Evolutionary conservation across 2,797 vertebrate species (phyloP), one percentile per base, ranked within the genome.

Genomic region (Gymnopithys bicolor): DNA sequence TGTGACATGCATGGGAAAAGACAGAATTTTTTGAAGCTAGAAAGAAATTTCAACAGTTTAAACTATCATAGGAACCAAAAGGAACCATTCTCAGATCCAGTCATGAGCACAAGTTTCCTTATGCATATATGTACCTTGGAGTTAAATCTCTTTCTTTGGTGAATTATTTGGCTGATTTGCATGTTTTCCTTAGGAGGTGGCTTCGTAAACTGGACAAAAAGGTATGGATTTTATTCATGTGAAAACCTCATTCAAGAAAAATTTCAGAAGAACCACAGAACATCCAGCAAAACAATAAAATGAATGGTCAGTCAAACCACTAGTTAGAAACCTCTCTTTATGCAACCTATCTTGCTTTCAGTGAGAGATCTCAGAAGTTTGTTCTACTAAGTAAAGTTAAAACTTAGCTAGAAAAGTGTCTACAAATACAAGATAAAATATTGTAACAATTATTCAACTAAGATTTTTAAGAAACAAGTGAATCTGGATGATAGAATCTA

Each of bases 91-190:
- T 82, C 51, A 71, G 39, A n/a, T 73, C 24, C 48, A 49, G 10
- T 33, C 25, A 64, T 11, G 15, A 70, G 4, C 21, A 63, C 25
- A 39, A 25, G 4, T 67, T 80, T 66, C 67, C 33, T 52, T 59
- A 28, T 2, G 7, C 2, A 5, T 1, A 0, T 19, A 22, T 9
- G 11, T 37, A 22, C 32, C 1, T 55, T 69, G 51, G 15, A 80
- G 10, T 64, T 52, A 78, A 75, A 59, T 39, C 3, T 52, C 3
- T 46, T n/a, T 2, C 14, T 51, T 76, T 67, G 11, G 3, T 8
- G 19, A 53, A 19, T 41, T 60, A 56, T 41, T 63, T 63, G 5
- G 3, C 49, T 52, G 39, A 64, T 69, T 73, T 60, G 30, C 55
- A 30, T 25, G 7, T 67, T 46, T 75, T 89, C 27, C 62, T 73